phyloP scores from a whole-genome alignment of 2,888 invertebrate species.

The Melinaea menophilus region DNA sequence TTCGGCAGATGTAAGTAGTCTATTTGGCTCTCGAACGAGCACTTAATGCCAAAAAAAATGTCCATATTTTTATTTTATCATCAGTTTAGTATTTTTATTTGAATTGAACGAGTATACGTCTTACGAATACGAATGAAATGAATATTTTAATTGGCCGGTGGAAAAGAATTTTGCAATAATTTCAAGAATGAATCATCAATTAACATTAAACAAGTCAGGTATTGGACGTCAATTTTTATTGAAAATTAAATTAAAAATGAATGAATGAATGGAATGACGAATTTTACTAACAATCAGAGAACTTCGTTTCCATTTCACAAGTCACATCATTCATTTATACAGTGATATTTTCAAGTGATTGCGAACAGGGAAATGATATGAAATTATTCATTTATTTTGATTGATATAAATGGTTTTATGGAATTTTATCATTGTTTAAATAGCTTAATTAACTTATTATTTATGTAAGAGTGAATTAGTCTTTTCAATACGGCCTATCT shows the following conservation, averaged over 20 bases:
- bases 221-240: too few species aligned
- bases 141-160: too few species aligned
- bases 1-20: not conserved
- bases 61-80: constrained; percentile 5
- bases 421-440: not conserved
- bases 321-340: constrained; percentile 9
- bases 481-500: too few species aligned
- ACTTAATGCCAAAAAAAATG: not conserved
- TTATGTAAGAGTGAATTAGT: too few species aligned
- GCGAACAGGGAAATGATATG: not conserved
- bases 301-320: constrained; percentile 1
- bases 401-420: not conserved
- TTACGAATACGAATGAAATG: too few species aligned
- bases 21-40: constrained; percentile 2
- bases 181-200: too few species aligned
- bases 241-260: too few species aligned
- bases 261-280: too few species aligned
- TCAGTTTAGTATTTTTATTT: not conserved
- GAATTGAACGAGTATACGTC: too few species aligned
- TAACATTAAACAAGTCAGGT: too few species aligned
- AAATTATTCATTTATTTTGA: not conserved
- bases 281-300: constrained; percentile 6
- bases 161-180: too few species aligned
- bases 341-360: constrained; percentile 12
- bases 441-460: too few species aligned